Percentiles rank a stretch among this genome's conserved stretches.
phyloP scores from a whole-genome alignment of 2,113 vertebrate genomes.

The Oenanthe melanoleuca region DNA sequence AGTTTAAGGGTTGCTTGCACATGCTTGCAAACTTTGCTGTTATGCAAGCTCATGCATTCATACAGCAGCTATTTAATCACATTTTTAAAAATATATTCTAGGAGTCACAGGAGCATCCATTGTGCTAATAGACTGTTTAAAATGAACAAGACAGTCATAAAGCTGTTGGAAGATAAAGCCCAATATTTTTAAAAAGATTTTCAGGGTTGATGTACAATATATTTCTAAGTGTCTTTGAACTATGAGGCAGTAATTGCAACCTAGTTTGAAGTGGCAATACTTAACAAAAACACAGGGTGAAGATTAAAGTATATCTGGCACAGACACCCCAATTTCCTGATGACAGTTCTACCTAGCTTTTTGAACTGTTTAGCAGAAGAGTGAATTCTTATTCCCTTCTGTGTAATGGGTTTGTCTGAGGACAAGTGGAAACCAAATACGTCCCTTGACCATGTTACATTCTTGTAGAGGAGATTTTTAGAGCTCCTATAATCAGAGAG shows the following conservation, averaged over 20 bases:
- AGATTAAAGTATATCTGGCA: background rate
- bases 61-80: background rate
- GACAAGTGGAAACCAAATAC: background rate
- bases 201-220: background rate
- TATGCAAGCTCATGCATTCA: background rate
- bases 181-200: background rate
- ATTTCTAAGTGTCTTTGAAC: background rate
- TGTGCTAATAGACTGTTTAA: background rate
- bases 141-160: background rate
- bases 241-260: background rate
- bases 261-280: background rate
- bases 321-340: background rate
- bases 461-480: background rate
- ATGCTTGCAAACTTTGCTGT: background rate
- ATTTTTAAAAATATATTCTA: background rate
- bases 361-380: background rate
- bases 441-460: rapidly evolving
- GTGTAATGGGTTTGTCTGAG: background rate
- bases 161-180: background rate
- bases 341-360: background rate
- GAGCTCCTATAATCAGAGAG: background rate
- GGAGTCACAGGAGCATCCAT: background rate
- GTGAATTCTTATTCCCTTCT: background rate
- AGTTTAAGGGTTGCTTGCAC: background rate
- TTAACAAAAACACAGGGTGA: background rate